These are phyloP conservation scores for Amphimedon queenslandica DNA, from an alignment of 37 sponge, comb jelly and placozoan genomes.

Conservation along the genomic window DNA sequence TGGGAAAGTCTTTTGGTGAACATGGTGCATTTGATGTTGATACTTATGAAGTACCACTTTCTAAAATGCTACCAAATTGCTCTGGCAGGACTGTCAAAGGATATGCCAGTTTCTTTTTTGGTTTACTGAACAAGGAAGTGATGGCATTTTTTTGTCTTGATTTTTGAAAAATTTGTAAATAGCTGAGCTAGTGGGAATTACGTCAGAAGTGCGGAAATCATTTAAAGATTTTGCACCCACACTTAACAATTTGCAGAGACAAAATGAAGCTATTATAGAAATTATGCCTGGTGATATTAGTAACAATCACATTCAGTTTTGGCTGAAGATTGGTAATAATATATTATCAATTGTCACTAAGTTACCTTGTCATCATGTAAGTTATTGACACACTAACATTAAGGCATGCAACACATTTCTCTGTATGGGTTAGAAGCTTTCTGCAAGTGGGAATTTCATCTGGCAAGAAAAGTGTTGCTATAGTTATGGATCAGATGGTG, in stretches of 20 bases:
- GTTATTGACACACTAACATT: neutral
- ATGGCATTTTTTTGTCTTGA: neutral
- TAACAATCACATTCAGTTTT: neutral
- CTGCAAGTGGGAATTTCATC: slow-evolving; percentile 15
- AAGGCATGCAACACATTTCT: neutral
- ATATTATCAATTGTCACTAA: neutral
- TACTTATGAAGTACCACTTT: neutral
- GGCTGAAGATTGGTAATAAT: neutral
- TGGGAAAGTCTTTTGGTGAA: neutral
- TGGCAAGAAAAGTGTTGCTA: slow-evolving; percentile 13
- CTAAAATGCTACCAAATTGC: neutral
- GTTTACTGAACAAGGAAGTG: neutral
- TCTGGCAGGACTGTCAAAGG: neutral
- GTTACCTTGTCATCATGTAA: neutral
- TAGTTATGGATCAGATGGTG: slow-evolving; percentile 23
- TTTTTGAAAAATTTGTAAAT: neutral
- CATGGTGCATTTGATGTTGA: neutral
- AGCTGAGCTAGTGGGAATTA: neutral
- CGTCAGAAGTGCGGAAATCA: neutral
- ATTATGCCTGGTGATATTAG: neutral
- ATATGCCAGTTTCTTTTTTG: neutral
- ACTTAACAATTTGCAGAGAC: neutral
- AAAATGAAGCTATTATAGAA: neutral
- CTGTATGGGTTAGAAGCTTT: slow-evolving; percentile 17
- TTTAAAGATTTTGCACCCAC: neutral